Conservation (phyloP, 2,113 vertebrate genomes). For the Forbesichthys agassizii region DNA sequence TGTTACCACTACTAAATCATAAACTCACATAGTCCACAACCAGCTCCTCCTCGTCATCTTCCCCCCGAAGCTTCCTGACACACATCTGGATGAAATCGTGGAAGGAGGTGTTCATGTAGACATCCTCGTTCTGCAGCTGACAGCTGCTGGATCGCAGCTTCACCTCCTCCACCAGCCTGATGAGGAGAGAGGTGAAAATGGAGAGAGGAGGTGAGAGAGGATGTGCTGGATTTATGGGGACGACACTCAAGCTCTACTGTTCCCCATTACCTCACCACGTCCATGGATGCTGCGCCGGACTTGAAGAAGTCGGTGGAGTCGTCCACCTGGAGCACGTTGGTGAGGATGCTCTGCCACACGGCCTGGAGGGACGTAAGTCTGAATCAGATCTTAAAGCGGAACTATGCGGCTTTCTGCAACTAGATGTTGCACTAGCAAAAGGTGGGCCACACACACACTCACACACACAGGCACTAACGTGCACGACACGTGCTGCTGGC, state of each 20-base stretch:
- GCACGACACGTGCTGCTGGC: too few species aligned
- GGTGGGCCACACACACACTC: too few species aligned
- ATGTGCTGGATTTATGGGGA: neutral
- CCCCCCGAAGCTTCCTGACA: slow-evolving; percentile 82
- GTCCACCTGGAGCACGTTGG: slow-evolving; percentile 75
- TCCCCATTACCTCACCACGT: slow-evolving; percentile 82
- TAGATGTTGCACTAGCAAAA: too few species aligned
- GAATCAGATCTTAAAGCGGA: too few species aligned
- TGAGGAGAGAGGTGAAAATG: neutral
- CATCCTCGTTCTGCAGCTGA: slow-evolving; percentile 85
- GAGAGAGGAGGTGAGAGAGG: neutral
- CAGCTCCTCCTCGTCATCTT: slow-evolving; percentile 72
- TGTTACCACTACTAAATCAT: neutral
- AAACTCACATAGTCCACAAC: slow-evolving; percentile 78
- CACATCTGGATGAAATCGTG: slow-evolving; percentile 85
- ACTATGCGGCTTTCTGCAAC: too few species aligned
- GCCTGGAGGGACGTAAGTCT: slow-evolving; percentile 59
- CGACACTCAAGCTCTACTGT: neutral
- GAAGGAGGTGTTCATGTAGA: slow-evolving; percentile 89
- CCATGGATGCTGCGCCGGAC: slow-evolving; percentile 87
- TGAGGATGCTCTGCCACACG: slow-evolving; percentile 83
- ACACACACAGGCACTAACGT: too few species aligned
- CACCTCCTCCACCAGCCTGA: slow-evolving; percentile 85
- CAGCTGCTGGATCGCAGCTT: slow-evolving; percentile 78
- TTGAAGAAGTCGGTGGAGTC: slow-evolving; percentile 89